Conservation (phyloP, 2,113 vertebrate genomes). For the Arothron firmamentum region DNA sequence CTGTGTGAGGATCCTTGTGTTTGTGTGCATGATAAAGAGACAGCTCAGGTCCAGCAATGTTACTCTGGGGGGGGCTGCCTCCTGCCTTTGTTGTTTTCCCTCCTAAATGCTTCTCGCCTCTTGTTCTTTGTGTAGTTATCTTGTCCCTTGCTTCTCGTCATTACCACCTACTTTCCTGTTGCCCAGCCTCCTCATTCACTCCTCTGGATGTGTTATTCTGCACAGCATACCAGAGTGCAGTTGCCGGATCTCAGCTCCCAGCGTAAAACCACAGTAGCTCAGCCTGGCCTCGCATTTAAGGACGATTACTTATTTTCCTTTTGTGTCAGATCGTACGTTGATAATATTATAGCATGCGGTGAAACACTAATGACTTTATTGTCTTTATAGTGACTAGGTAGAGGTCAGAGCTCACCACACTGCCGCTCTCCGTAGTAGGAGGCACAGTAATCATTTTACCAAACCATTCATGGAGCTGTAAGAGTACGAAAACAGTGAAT, state of each 20-base stretch:
- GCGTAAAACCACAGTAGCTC: constrained; percentile 46
- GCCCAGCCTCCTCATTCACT: constrained; percentile 29
- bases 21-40: constrained; percentile 59
- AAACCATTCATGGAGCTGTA: constrained; percentile 48
- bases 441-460: constrained; percentile 50
- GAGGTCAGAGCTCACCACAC: constrained; percentile 45
- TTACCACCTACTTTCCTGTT: constrained; percentile 34
- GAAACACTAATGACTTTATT: constrained; percentile 41
- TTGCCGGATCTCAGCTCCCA: constrained; percentile 45
- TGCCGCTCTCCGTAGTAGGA: constrained; percentile 30
- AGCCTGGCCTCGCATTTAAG: constrained; percentile 28
- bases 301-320: constrained; percentile 26
- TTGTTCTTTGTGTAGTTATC: constrained; percentile 35
- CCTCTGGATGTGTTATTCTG: constrained; percentile 14
- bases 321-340: constrained; percentile 25
- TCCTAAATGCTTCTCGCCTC: constrained; percentile 27
- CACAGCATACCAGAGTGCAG: constrained; percentile 38
- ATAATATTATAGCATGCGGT: constrained; percentile 34
- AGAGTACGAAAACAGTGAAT: constrained; percentile 48
- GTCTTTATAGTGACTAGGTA: constrained; percentile 26
- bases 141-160: constrained; percentile 34
- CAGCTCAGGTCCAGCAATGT: constrained; percentile 48
- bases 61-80: constrained; percentile 33
- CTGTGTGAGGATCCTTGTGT: constrained; percentile 65
- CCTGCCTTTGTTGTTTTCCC: constrained; percentile 48